phyloP scores from a whole-genome alignment of 2,113 vertebrate genomes.

The Ciconia boyciana region DNA sequence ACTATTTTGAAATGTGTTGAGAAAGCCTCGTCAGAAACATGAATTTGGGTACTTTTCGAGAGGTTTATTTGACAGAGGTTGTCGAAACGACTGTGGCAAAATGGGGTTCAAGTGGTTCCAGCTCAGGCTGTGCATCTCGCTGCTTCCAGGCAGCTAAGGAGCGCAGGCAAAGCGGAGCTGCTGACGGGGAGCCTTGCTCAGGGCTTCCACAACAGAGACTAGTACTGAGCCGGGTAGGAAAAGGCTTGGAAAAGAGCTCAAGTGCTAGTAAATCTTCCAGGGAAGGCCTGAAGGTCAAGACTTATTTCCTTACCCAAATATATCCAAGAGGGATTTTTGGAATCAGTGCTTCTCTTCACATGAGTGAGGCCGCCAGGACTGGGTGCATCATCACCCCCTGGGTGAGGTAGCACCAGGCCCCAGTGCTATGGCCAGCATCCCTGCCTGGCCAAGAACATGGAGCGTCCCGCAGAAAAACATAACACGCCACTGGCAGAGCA shows the following conservation, averaged over 20 bases:
- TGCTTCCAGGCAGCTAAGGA: background rate
- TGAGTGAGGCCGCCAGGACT: background rate
- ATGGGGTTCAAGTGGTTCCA: background rate
- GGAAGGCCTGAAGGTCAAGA: background rate
- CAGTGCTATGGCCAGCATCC: background rate
- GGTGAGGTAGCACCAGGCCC: background rate
- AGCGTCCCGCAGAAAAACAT: background rate
- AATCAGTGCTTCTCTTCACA: accelerated
- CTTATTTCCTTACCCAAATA: background rate
- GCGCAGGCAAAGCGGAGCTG: background rate
- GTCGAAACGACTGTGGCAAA: background rate
- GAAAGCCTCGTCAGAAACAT: background rate
- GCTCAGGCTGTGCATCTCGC: background rate
- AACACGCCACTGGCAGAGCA: background rate
- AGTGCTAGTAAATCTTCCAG: background rate
- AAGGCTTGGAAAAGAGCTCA: background rate
- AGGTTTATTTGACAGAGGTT: background rate
- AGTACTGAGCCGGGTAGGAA: background rate
- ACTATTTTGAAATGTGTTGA: background rate
- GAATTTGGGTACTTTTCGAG: background rate
- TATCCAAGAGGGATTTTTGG: background rate
- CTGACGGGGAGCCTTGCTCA: background rate
- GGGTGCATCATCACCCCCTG: background rate
- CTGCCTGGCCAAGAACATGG: background rate
- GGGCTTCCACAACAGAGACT: background rate